Base-by-base conservation (phyloP, 2,888 invertebrate species). In the Hemicrepidius hirtus region DNA sequence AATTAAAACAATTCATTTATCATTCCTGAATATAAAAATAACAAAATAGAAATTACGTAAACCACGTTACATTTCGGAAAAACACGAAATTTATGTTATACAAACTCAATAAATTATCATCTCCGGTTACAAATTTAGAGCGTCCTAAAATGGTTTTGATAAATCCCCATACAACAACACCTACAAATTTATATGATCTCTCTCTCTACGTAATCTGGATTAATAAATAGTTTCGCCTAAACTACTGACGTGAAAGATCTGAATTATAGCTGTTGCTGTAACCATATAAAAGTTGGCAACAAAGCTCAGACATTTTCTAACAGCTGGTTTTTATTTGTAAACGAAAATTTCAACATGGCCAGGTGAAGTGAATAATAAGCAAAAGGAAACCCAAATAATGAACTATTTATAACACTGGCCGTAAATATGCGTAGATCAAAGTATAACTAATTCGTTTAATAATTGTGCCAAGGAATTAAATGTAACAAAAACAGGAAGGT, bases 271-370 rank as follows among this genome's bases (percentile, higher is more conserved):
- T 21, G 53, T 53, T 24, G 53, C 28, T 53, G 7, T 12, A 53
- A 46, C 24, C 28, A 28, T 28, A n/a, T n/a, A 7, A 24, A 13
- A 28, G n/a, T 21, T 28, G 28, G 53, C 24, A 28, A n/a, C 20
- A 21, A 10, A 12, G 4, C 20, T 9, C 53, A 9, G 28, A 53
- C 12, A 28, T 28, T 24, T 21, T 1, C 46, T 10, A 53, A 28
- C 53, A 53, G 53, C 53, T 53, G 53, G 53, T 9, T 12, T 53
- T 24, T 53, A 53, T 53, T 53, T 53, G 53, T 53, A 28, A 53
- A 53, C 53, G 16, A 46, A 46, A 46, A 46, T 53, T 21, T 53
- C 20, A 18, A 46, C 46, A 18, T 10, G 46, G 18, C 18, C 46
- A 46, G 28, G 13, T 28, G 50, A 18, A 50, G 16, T 50, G 28